These are phyloP conservation scores for Sylvia borin DNA, from an alignment of 2,797 vertebrate species.

Conservation along the genomic window DNA sequence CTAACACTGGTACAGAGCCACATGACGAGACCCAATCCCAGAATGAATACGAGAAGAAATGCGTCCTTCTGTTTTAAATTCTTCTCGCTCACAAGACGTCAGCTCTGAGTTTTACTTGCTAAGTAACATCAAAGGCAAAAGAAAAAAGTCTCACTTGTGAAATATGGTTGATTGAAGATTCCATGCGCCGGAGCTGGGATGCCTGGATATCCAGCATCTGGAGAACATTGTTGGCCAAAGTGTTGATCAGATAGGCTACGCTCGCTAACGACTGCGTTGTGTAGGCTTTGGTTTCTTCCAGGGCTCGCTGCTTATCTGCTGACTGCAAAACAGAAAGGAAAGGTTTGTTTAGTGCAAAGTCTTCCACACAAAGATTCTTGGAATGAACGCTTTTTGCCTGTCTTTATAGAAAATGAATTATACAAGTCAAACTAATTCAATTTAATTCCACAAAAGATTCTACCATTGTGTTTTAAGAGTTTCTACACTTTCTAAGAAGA, in stretches of 20 bases:
- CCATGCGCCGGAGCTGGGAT: slow-evolving; percentile 96
- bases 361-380: background rate
- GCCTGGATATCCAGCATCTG: slow-evolving; percentile 99
- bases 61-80: background rate
- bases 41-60: background rate
- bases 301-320: slow-evolving; percentile 93
- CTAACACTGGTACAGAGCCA: background rate
- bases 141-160: slow-evolving; percentile 85
- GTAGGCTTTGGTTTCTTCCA: slow-evolving; percentile 99
- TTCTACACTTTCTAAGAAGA: background rate
- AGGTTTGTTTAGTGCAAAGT: background rate
- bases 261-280: slow-evolving; percentile 97
- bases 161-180: slow-evolving; percentile 98
- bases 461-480: background rate
- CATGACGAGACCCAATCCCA: background rate
- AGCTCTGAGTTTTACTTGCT: background rate
- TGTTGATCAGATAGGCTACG: slow-evolving; percentile 98
- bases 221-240: slow-evolving; percentile 97
- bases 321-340: slow-evolving; percentile 77
- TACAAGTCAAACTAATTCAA: background rate
- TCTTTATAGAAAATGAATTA: background rate
- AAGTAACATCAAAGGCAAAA: background rate
- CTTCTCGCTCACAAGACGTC: background rate
- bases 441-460: background rate
- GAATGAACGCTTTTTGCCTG: background rate